Percentiles rank a stretch among this genome's conserved stretches.
phyloP scores from a whole-genome alignment of 2,797 vertebrate species.

The Geotrypetes seraphini region DNA sequence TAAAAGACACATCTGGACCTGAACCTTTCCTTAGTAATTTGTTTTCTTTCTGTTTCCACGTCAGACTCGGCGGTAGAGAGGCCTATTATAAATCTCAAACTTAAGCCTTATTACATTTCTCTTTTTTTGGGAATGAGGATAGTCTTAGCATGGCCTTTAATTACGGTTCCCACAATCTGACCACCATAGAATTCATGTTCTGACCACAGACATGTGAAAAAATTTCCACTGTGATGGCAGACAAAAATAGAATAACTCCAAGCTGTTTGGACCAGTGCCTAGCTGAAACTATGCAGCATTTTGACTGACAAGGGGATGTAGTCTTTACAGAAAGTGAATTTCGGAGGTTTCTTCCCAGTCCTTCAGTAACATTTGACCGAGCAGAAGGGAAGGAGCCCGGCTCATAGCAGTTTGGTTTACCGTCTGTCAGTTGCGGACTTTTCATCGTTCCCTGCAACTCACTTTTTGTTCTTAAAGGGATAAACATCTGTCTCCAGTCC shows the following conservation, averaged over 20 bases:
- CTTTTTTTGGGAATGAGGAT: constrained; percentile 3
- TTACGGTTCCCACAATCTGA: constrained; percentile 38
- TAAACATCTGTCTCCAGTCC: no score
- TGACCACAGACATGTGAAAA: constrained; percentile 48
- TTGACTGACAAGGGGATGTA: constrained; percentile 74
- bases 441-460: neutral
- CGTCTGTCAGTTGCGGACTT: constrained; percentile 3
- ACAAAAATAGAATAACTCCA: constrained; percentile 83
- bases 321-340: constrained; percentile 55
- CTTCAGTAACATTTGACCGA: constrained; percentile 36
- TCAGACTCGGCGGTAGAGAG: neutral
- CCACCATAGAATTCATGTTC: constrained; percentile 37
- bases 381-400: constrained; percentile 29
- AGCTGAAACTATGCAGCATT: constrained; percentile 67
- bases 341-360: constrained; percentile 46
- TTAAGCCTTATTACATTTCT: constrained; percentile 10
- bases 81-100: constrained; percentile 7
- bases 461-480: constrained; percentile 12
- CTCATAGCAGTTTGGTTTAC: constrained; percentile 11
- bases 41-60: constrained; percentile 1
- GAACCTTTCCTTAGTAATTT: no score
- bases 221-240: constrained; percentile 56
- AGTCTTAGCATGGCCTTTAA: constrained; percentile 40
- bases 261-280: constrained; percentile 75
- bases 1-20: constrained; percentile 21